Conservation (phyloP, 1,140 invertebrate genomes). For the Drosophila paulistorum region DNA sequence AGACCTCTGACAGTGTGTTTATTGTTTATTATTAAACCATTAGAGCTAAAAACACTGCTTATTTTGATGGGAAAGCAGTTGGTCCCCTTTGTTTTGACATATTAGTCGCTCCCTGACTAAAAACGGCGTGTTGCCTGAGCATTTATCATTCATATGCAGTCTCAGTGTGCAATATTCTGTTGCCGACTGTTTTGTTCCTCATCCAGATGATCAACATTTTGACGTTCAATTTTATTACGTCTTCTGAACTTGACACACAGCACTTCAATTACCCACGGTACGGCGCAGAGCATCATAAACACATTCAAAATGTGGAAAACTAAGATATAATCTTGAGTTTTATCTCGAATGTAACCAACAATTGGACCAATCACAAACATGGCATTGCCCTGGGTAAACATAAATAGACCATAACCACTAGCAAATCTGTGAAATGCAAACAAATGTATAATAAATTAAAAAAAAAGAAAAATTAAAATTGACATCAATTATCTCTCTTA, state of each 20-base stretch:
- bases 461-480: too few species aligned
- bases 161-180: neutral
- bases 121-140: too few species aligned
- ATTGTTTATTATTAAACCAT: too few species aligned
- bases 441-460: neutral
- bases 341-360: slow-evolving; percentile 77
- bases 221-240: slow-evolving; percentile 56
- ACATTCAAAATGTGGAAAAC: slow-evolving; percentile 80
- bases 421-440: slow-evolving; percentile 83
- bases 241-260: slow-evolving; percentile 67
- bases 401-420: slow-evolving; percentile 87
- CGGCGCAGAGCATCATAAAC: slow-evolving; percentile 77
- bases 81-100: too few species aligned
- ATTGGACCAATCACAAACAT: slow-evolving; percentile 76
- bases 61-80: too few species aligned
- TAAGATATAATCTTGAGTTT: slow-evolving; percentile 70
- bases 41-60: too few species aligned
- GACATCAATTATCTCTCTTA: slow-evolving; percentile 18
- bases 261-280: slow-evolving; percentile 77
- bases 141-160: too few species aligned
- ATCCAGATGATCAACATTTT: slow-evolving; percentile 63
- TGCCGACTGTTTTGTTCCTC: neutral
- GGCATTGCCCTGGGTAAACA: slow-evolving; percentile 85
- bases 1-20: too few species aligned
- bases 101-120: too few species aligned